Evolutionary conservation across 1,140 invertebrate species (phyloP), one percentile per base, ranked within the genome.

Genomic region (Conus ventricosus): DNA sequence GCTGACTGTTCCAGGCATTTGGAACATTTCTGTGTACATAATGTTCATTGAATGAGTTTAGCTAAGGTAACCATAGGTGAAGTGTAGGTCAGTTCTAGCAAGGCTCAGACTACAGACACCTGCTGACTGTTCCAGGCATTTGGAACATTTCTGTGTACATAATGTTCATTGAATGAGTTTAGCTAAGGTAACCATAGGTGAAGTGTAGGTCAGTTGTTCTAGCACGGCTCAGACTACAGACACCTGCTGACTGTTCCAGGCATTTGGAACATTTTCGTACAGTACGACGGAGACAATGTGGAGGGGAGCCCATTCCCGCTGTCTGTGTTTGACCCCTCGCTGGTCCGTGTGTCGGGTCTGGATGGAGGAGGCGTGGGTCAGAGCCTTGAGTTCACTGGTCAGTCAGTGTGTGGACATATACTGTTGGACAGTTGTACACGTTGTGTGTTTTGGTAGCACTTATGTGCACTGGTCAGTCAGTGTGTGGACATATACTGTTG

Each of bases 221-320:
- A 39, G 39, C 3, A 15, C 1, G 13, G 20, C 67, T 23, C 67
- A 71, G 13, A 71, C 67, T 71, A 71, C 4, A 71, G 23, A 20
- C 15, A 15, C 8, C 57, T 71, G 67, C 6, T 71, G 20, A 23
- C 20, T 71, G 23, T 71, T 13, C 6, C 67, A 71, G 67, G 67
- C 20, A 71, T 71, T 71, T 71, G 67, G 67, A 97, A 97, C 90
- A 99, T 99, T 85, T 97, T 97, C 90, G 99, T 99, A 88, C 97
- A 97, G 51, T 99, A 99, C 94, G 98, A 99, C 93, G 98, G 98
- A 63, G 97, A 98, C 93, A 98, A 99, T 94, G 99, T 99, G 91
- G 97, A 98, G 94, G 99, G 98, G 81, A 95, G 94, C 90, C 95
- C 95, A 53, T 95, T 93, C 89, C 89, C 91, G n/a, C 91, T 95